Evolutionary conservation across 2,113 vertebrate species (phyloP).

Genomic region (Coptodon bakossiorum): DNA sequence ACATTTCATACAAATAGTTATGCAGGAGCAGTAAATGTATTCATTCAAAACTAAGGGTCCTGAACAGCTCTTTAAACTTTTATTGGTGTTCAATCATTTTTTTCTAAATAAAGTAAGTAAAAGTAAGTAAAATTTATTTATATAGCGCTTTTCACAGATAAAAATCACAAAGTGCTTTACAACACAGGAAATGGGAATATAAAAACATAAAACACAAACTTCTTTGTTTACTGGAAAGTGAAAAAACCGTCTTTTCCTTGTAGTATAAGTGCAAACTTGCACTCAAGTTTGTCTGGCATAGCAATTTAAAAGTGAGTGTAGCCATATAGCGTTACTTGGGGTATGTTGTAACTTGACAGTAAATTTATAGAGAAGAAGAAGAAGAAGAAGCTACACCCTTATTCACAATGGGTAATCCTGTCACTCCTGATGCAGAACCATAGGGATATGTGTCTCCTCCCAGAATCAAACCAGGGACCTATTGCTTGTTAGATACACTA

Average conservation of each 20-base stretch:
- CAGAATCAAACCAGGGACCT: background rate
- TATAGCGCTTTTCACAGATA: no score
- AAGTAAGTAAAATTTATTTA: no score
- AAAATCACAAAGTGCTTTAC: no score
- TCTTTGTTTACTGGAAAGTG: background rate
- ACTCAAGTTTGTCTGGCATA: background rate
- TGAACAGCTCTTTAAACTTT: background rate
- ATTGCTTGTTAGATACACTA: background rate
- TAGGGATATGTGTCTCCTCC: background rate
- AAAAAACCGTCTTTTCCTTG: background rate
- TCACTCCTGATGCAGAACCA: background rate
- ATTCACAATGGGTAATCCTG: background rate
- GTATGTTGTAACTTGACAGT: background rate
- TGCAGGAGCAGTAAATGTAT: background rate
- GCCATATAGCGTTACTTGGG: background rate
- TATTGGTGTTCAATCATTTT: background rate
- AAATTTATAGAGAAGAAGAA: background rate
- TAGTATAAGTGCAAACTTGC: background rate
- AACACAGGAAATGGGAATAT: no score
- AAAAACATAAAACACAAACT: background rate
- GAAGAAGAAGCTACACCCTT: background rate
- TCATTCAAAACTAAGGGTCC: background rate
- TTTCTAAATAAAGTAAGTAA: background rate
- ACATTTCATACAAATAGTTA: background rate
- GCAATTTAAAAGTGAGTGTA: background rate